These are phyloP conservation scores for Nannospalax galili DNA, from an alignment of 2,113 vertebrate species.

Conservation along the genomic window DNA sequence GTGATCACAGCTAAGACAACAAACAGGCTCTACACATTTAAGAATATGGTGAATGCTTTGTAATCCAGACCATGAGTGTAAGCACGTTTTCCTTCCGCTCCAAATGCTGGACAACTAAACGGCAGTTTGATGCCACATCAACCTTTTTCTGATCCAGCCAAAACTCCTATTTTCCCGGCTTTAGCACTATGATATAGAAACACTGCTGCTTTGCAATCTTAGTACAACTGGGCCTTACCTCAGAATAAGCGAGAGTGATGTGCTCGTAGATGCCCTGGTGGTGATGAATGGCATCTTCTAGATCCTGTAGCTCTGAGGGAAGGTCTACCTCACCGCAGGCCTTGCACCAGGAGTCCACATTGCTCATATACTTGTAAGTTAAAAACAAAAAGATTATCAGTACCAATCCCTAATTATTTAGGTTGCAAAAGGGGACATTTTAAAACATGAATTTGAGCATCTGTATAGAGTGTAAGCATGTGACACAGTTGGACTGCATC, in stretches of 20 bases:
- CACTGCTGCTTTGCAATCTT: fast-evolving
- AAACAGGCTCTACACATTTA: background rate
- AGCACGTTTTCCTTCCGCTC: background rate
- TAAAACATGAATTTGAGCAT: background rate
- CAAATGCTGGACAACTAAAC: background rate
- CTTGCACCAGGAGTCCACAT: conserved; percentile 98
- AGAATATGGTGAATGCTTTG: background rate
- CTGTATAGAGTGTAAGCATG: background rate
- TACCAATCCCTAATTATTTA: background rate
- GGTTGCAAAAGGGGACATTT: background rate
- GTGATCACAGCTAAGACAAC: background rate
- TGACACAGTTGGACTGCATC: fast-evolving
- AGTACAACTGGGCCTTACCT: conserved; percentile 84
- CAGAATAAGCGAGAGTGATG: conserved; percentile 95
- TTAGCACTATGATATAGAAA: fast-evolving
- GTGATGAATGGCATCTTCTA: conserved; percentile 98
- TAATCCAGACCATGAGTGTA: background rate
- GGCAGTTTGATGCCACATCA: background rate
- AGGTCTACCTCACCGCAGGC: conserved; percentile 98
- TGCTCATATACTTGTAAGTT: conserved; percentile 94
- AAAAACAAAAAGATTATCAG: background rate
- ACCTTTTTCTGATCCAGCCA: background rate
- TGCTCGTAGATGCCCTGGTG: conserved; percentile 99
- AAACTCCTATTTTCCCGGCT: background rate
- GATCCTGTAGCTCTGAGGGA: conserved; percentile 97